Conservation (phyloP, 1,140 invertebrate genomes). For the Drosophila subobscura region DNA sequence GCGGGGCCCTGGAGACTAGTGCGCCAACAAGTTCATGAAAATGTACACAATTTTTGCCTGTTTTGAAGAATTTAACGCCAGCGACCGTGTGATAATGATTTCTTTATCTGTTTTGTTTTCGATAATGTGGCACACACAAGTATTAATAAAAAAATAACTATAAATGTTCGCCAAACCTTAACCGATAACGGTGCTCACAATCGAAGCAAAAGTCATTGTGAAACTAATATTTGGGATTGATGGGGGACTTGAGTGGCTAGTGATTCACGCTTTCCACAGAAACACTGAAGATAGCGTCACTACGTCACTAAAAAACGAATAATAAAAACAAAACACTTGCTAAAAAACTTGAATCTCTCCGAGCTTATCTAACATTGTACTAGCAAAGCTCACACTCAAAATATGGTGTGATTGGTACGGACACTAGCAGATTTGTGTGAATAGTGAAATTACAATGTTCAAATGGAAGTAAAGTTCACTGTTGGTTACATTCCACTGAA, state of each 20-base stretch:
- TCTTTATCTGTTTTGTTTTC: constrained; percentile 3
- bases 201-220: neutral
- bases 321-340: constrained; percentile 16
- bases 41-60: neutral
- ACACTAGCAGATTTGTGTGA: no score
- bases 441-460: no score
- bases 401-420: no score
- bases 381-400: no score
- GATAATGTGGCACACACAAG: constrained; percentile 8
- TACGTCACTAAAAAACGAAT: neutral
- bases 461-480: no score
- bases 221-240: neutral
- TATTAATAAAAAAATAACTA: constrained; percentile 7
- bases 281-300: neutral
- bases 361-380: no score
- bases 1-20: constrained; percentile 52
- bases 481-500: no score
- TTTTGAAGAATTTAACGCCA: constrained; percentile 1
- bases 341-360: no score
- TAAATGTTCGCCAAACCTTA: neutral
- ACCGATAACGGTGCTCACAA: constrained; percentile 9
- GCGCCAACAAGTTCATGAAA: no score
- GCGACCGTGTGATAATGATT: constrained; percentile 1
- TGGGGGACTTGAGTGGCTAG: no score
- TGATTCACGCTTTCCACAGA: neutral